A percentile compares a stretch with the other conserved stretches of the same genome.
Evolutionary conservation across 1,140 invertebrate genomes (phyloP).

Genomic region (Phymastichus coffea): DNA sequence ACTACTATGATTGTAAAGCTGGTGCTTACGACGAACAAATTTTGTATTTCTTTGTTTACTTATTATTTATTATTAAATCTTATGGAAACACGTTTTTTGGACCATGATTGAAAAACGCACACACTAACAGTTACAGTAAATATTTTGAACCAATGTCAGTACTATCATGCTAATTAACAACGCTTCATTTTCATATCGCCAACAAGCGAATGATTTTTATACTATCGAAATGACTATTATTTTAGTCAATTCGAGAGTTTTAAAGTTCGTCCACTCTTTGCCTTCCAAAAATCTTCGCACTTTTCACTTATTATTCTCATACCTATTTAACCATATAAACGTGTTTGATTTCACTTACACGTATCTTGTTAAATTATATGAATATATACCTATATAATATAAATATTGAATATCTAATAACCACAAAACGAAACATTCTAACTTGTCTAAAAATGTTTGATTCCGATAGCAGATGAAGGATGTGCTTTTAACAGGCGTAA

Average conservation of each 20-base stretch:
- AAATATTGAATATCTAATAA: slow-evolving; percentile 10
- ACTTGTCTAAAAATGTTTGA: slow-evolving; percentile 5
- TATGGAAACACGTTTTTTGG: not conserved
- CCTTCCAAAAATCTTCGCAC: slow-evolving; percentile 42
- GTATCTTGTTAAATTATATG: slow-evolving; percentile 21
- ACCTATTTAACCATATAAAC: slow-evolving; percentile 26
- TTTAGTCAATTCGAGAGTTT: slow-evolving; percentile 31
- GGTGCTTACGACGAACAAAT: too few species aligned
- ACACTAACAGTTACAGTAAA: too few species aligned
- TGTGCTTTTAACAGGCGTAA: slow-evolving; percentile 19
- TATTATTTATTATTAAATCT: slow-evolving; percentile 11
- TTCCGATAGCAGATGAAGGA: not conserved
- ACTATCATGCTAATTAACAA: too few species aligned
- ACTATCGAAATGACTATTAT: slow-evolving; percentile 24
- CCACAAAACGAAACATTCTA: slow-evolving; percentile 10
- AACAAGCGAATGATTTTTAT: slow-evolving; percentile 35
- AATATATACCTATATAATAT: slow-evolving; percentile 8
- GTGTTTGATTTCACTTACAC: slow-evolving; percentile 19
- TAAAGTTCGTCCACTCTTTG: slow-evolving; percentile 44
- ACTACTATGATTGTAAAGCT: too few species aligned
- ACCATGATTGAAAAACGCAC: too few species aligned
- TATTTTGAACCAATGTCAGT: too few species aligned
- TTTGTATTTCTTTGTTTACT: not conserved
- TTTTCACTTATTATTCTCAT: slow-evolving; percentile 33
- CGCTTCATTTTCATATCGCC: slow-evolving; percentile 20